phyloP scores from a whole-genome alignment of 2,797 vertebrate species.

The Dermochelys coriacea region DNA sequence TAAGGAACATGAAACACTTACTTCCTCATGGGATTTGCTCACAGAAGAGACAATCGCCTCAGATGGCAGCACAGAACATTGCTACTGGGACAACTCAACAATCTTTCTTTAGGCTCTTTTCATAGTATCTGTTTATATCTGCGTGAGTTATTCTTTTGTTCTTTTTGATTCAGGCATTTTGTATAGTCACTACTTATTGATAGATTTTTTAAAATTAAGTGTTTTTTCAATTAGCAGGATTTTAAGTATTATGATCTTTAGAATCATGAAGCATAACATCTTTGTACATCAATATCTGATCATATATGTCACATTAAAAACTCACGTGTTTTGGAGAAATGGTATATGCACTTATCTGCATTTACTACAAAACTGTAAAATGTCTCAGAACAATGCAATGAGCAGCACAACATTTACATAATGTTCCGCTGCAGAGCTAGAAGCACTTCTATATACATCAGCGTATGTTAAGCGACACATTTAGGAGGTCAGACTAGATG shows the following conservation, averaged over 20 bases:
- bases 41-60: rapidly evolving
- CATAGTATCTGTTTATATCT: slow-evolving; percentile 33
- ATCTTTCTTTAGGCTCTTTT: slow-evolving; percentile 40
- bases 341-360: neutral
- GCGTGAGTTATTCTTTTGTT: slow-evolving; percentile 52
- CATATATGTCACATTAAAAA: neutral
- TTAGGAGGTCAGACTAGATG: too few species aligned
- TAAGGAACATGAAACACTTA: neutral
- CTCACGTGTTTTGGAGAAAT: neutral
- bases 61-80: neutral
- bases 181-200: slow-evolving; percentile 34
- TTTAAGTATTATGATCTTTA: neutral
- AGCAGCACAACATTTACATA: neutral
- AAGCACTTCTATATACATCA: neutral
- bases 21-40: neutral
- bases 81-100: neutral
- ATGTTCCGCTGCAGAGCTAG: neutral
- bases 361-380: neutral
- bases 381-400: rapidly evolving
- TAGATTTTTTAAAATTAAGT: slow-evolving; percentile 54
- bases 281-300: neutral
- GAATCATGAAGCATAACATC: rapidly evolving
- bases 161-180: slow-evolving; percentile 38
- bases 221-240: neutral
- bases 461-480: neutral